Conservation (phyloP, 53 echinoderm and acorn worm species). For the Henricia sp. region DNA sequence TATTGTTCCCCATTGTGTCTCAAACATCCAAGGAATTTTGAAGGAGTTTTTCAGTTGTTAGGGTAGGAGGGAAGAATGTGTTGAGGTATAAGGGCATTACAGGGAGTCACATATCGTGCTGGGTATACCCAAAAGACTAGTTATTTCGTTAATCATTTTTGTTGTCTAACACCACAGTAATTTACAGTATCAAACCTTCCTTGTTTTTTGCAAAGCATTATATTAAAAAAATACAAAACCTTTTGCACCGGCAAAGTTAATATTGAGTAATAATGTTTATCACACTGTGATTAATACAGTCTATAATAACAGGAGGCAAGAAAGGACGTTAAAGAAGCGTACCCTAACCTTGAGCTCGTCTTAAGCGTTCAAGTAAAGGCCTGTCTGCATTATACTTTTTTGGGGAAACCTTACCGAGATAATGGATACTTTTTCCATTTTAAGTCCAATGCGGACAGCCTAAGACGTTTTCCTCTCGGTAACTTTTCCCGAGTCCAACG, state of each 20-base stretch:
- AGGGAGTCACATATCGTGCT: too few species aligned
- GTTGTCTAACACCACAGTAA: slow-evolving; percentile 22
- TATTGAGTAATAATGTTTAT: slow-evolving; percentile 19
- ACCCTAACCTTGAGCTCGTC: not conserved
- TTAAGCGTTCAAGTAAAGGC: not conserved
- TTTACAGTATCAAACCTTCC: slow-evolving; percentile 17
- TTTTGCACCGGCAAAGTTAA: slow-evolving; percentile 47
- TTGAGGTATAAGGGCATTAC: too few species aligned
- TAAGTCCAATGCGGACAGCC: too few species aligned
- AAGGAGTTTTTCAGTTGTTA: not conserved
- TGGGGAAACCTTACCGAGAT: too few species aligned
- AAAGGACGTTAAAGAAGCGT: slow-evolving; percentile 37
- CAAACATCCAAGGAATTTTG: too few species aligned
- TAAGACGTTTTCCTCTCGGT: too few species aligned
- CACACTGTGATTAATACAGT: slow-evolving; percentile 15
- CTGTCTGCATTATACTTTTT: too few species aligned
- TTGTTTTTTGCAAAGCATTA: slow-evolving; percentile 2
- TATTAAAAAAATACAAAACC: slow-evolving; percentile 47
- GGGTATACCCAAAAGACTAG: not conserved
- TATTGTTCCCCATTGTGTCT: too few species aligned
- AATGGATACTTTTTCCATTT: too few species aligned
- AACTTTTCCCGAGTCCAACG: too few species aligned
- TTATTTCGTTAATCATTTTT: not conserved
- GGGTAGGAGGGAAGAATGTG: not conserved
- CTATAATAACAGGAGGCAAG: slow-evolving; percentile 41